A percentile compares a stretch with the other conserved stretches of the same genome.
Conservation (phyloP, 2,888 invertebrate species). For the Atethmia centrago region DNA sequence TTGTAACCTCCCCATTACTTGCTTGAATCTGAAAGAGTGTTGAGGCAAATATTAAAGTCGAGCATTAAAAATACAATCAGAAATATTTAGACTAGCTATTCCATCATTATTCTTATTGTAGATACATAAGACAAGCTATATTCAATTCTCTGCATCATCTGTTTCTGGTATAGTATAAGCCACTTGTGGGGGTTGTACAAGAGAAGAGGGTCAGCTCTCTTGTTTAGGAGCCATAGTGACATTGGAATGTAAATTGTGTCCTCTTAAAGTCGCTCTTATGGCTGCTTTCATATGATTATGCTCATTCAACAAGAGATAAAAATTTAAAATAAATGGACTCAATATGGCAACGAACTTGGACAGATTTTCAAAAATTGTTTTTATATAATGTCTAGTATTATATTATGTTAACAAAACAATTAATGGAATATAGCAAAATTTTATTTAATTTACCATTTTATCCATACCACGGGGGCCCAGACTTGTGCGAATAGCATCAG, state of each 20-base stretch:
- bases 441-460: constrained; percentile 95
- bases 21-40: constrained; percentile 95
- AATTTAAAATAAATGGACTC: background rate
- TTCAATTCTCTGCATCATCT: background rate
- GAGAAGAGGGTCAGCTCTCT: background rate
- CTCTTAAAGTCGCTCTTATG: background rate
- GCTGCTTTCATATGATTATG: background rate
- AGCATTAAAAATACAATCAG: background rate
- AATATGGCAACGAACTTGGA: background rate
- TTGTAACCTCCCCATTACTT: constrained; percentile 99
- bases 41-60: background rate
- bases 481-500: constrained; percentile 99
- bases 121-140: background rate
- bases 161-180: background rate
- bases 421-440: background rate
- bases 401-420: background rate
- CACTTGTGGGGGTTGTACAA: background rate
- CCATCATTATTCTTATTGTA: background rate
- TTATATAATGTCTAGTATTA: background rate
- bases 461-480: constrained; percentile 99
- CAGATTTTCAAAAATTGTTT: too few relatives aligned
- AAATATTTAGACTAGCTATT: background rate
- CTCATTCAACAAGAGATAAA: background rate
- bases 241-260: background rate
- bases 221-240: background rate